Evolutionary conservation across 2,888 invertebrate genomes (phyloP).

Genomic region (Tenthredo distinguenda): DNA sequence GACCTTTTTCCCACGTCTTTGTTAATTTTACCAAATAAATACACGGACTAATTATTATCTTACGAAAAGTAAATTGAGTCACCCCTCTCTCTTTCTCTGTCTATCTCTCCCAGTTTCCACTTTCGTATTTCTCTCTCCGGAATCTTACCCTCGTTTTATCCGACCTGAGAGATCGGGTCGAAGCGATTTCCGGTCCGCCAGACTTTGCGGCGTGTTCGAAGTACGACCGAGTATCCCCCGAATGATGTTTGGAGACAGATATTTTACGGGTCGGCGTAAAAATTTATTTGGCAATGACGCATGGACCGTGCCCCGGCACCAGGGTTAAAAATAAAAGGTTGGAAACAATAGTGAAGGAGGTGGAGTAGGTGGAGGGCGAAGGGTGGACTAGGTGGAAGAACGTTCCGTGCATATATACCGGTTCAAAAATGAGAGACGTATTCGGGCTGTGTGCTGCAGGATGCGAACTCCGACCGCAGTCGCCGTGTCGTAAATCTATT

Average conservation of each 20-base stretch:
- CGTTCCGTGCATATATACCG: background rate
- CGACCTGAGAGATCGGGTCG: slow-evolving; percentile 7
- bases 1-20: background rate
- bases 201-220: background rate
- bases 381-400: background rate
- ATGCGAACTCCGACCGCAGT: slow-evolving; percentile 56
- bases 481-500: slow-evolving; percentile 56
- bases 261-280: slow-evolving; percentile 60
- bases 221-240: background rate
- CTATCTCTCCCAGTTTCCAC: background rate
- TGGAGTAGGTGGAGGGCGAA: background rate
- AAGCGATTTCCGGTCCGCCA: slow-evolving; percentile 20
- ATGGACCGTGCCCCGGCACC: slow-evolving; percentile 10
- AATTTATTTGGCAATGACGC: slow-evolving; percentile 62
- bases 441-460: slow-evolving; percentile 34
- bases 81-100: background rate
- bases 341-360: slow-evolving; percentile 35
- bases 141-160: background rate
- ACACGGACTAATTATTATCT: background rate
- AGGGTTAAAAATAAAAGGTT: slow-evolving; percentile 32
- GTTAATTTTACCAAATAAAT: background rate
- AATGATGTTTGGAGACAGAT: slow-evolving; percentile 51
- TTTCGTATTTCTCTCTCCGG: background rate
- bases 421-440: slow-evolving; percentile 37
- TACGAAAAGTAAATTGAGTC: background rate